Evolutionary conservation across 2,888 invertebrate species (phyloP).

Genomic region (Agelastica alni): DNA sequence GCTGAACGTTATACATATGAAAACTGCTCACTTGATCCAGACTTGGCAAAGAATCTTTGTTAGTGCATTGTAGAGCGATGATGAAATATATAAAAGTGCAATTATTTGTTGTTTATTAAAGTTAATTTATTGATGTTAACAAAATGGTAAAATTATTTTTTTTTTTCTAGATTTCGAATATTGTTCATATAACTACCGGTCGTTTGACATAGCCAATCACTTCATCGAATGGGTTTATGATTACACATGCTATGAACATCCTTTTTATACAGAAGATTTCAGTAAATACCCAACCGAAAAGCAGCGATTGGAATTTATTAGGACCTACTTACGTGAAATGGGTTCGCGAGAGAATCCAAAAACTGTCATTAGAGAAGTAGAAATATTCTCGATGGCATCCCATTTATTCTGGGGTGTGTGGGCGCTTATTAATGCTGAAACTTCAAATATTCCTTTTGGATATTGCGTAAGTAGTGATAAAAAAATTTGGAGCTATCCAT

Average conservation of each 20-base stretch:
- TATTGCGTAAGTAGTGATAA: constrained; percentile 77
- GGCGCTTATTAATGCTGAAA: constrained; percentile 86
- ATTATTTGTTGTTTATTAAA: no score
- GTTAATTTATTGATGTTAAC: no score
- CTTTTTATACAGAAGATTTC: constrained; percentile 73
- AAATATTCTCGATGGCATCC: constrained; percentile 81
- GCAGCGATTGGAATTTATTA: constrained; percentile 67
- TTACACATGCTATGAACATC: constrained; percentile 77
- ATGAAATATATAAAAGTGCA: no score
- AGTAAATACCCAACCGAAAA: constrained; percentile 75
- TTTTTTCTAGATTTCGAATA: constrained; percentile 80
- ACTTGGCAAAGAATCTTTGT: no score
- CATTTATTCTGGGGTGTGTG: constrained; percentile 95
- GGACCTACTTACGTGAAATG: constrained; percentile 62
- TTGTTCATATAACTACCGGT: constrained; percentile 92
- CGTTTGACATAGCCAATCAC: constrained; percentile 93
- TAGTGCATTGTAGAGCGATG: no score
- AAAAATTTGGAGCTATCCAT: no score
- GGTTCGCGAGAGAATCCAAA: constrained; percentile 49
- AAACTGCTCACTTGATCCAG: no score
- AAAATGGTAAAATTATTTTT: no score
- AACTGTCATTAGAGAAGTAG: constrained; percentile 67
- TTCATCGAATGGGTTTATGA: constrained; percentile 92
- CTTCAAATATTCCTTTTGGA: constrained; percentile 89
- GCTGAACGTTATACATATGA: no score